Evolutionary conservation across 2,113 vertebrate species (phyloP), one percentile per base, ranked within the genome.

Genomic region (Otis tarda): DNA sequence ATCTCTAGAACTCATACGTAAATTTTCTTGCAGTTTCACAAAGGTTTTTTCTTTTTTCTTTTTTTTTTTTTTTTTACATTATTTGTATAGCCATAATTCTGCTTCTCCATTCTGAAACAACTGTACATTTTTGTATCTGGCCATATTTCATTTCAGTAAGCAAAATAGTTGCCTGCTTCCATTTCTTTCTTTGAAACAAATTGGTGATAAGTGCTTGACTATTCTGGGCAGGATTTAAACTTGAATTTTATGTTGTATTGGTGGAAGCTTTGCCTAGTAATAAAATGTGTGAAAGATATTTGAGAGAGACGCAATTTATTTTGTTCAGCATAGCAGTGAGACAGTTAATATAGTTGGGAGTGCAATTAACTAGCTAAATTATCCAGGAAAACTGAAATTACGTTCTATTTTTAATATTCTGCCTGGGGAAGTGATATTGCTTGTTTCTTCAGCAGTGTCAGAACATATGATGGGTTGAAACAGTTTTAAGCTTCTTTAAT

Each of bases 341-440:
- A 79, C 90, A 87, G 64, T 87, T 94, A 33, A 10, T 80, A 33
- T 82, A 22, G 9, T 75, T 57, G 65, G 68, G 39, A 95, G 47
- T 75, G 39, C 82, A 94, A 57, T 94, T 93, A 76, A 87, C 55
- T 80, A 84, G 76, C 49, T 88, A 57, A 84, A 80, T 85, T 87
- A 82, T 68, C 35, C 14, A 43, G 43, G 47, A 88, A 95, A 94
- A 68, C 13, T 19, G 39, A 87, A 93, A 95, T 82, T 64, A 88
- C 94, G 81, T 89, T 85, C 71, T 5, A 37, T 86, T 91, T 92
- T 90, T 83, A 90, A 23, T 88, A 67, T 64, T 94, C 37, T 90
- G 73, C 55, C 64, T 68, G 43, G 35, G 43, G 45, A 79, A 85
- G 31, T 83, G 45, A 45, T 86, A 37, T 5, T 77, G 57, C 81